phyloP scores from a whole-genome alignment of 2,888 invertebrate genomes.

The Synanthedon andrenaeformis region DNA sequence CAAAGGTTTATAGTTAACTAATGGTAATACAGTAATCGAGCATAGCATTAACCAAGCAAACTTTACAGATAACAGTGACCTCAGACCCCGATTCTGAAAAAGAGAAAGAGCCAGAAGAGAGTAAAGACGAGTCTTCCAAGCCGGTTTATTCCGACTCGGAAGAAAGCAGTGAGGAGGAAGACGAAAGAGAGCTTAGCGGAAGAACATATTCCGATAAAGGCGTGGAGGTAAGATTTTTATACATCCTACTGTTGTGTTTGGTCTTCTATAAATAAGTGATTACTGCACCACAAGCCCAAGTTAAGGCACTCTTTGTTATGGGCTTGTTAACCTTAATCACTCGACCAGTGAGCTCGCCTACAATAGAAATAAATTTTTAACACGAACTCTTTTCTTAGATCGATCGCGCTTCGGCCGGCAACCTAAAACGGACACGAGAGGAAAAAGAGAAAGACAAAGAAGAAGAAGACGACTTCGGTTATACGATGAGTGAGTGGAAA shows the following conservation, averaged over 20 bases:
- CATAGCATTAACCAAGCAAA: too few species aligned
- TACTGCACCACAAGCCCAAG: too few species aligned
- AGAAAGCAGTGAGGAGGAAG: slow-evolving; percentile 78
- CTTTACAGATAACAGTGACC: slow-evolving; percentile 51
- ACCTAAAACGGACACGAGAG: slow-evolving; percentile 80
- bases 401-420: slow-evolving; percentile 89
- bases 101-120: slow-evolving; percentile 18
- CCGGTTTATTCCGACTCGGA: slow-evolving; percentile 71
- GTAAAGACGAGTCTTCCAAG: slow-evolving; percentile 17
- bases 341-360: too few species aligned
- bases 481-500: slow-evolving; percentile 88
- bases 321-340: too few species aligned
- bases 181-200: slow-evolving; percentile 82
- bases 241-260: too few species aligned
- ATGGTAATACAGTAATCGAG: too few species aligned
- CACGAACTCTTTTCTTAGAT: slow-evolving; percentile 68
- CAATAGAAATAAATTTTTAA: too few species aligned
- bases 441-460: slow-evolving; percentile 86
- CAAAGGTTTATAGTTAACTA: background rate
- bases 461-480: slow-evolving; percentile 91
- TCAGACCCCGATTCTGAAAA: slow-evolving; percentile 40
- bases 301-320: background rate
- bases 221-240: slow-evolving; percentile 69
- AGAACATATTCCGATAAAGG: slow-evolving; percentile 83
- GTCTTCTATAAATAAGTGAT: too few species aligned